Conservation (phyloP, 2,113 vertebrate genomes). For the Ailuropoda melanoleuca region DNA sequence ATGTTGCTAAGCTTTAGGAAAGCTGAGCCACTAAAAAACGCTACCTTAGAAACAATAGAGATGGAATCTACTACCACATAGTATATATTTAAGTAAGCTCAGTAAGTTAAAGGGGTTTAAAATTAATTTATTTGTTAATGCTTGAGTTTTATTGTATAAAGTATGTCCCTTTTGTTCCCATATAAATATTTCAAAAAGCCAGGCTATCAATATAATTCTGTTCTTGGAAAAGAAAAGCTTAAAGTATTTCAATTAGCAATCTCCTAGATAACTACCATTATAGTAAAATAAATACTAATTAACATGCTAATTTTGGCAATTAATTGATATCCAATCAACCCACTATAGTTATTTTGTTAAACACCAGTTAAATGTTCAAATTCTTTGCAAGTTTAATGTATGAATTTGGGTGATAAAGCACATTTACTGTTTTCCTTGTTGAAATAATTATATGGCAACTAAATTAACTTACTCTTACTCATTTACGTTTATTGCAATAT, state of each 20-base stretch:
- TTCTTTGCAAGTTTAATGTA: conserved; percentile 77
- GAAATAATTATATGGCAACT: conserved; percentile 74
- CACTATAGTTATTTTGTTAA: conserved; percentile 76
- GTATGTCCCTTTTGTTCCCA: conserved; percentile 45
- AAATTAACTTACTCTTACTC: conserved; percentile 76
- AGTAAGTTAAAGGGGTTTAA: background rate
- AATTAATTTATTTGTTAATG: conserved; percentile 21
- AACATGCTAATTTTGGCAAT: conserved; percentile 81
- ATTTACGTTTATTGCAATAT: conserved; percentile 71
- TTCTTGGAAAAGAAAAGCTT: conserved; percentile 66
- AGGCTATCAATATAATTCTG: conserved; percentile 66
- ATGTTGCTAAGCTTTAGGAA: background rate
- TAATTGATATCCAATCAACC: conserved; percentile 81
- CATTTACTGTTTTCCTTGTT: conserved; percentile 71
- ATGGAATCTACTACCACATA: background rate
- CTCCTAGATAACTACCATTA: conserved; percentile 70
- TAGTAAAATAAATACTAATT: conserved; percentile 82
- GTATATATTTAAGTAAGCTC: background rate
- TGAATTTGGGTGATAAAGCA: conserved; percentile 72
- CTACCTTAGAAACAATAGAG: background rate
- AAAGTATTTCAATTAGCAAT: conserved; percentile 80
- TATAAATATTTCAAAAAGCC: conserved; percentile 57
- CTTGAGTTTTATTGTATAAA: conserved; percentile 41
- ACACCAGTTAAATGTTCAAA: conserved; percentile 71
- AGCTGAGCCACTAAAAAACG: background rate